A percentile compares a stretch with the other conserved stretches of the same genome.
phyloP scores from a whole-genome alignment of 1,140 invertebrate species.

The Drosophila pruinosa region DNA sequence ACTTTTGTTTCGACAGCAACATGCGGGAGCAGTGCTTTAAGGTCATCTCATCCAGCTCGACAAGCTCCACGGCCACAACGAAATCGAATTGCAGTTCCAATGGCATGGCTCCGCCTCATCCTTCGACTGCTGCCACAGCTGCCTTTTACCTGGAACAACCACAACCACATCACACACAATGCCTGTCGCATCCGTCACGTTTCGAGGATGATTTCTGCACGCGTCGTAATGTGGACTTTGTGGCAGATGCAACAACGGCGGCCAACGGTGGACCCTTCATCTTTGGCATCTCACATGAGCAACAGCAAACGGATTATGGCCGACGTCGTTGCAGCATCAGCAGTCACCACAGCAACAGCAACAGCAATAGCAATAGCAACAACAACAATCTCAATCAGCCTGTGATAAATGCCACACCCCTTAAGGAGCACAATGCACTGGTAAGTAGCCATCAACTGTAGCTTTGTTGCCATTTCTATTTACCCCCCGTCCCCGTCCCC shows the following conservation, averaged over 20 bases:
- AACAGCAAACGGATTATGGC: constrained; percentile 56
- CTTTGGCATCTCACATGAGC: constrained; percentile 68
- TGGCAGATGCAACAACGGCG: neutral
- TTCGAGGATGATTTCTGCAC: constrained; percentile 77
- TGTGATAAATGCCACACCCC: constrained; percentile 34
- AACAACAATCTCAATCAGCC: constrained; percentile 28
- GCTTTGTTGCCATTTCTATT: neutral
- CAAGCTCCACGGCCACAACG: constrained; percentile 38
- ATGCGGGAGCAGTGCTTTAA: constrained; percentile 19
- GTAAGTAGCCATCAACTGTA: constrained; percentile 9
- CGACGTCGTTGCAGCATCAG: constrained; percentile 25
- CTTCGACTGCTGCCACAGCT: neutral
- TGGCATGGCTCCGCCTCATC: constrained; percentile 33
- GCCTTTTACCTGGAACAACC: constrained; percentile 12
- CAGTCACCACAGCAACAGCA: constrained; percentile 36
- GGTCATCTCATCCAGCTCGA: constrained; percentile 19
- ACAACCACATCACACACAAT: constrained; percentile 2
- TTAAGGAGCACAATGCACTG: constrained; percentile 29
- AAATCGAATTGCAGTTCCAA: constrained; percentile 59
- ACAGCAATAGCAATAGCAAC: constrained; percentile 20
- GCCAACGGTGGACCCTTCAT: constrained; percentile 60
- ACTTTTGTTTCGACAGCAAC: constrained; percentile 55
- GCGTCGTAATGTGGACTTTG: constrained; percentile 51
- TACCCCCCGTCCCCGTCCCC: neutral
- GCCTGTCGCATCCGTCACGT: constrained; percentile 43